Evolutionary conservation across 2,797 vertebrate species (phyloP), one percentile per base, ranked within the genome.

Genomic region (Neosilurus hyrtlii): DNA sequence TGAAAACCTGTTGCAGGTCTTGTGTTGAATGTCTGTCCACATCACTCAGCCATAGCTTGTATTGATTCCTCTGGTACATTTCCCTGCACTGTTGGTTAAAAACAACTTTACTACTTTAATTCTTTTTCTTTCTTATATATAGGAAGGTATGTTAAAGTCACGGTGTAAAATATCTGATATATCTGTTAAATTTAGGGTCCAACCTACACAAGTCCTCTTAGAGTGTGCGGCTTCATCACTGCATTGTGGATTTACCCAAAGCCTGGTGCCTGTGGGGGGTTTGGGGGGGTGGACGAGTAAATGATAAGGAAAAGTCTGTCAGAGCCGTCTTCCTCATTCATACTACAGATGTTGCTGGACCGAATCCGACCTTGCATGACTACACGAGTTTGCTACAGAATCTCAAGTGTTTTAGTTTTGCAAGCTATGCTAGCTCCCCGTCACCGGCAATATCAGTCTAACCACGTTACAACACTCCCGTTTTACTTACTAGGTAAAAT

Each of bases 401-500:
- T 43, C 74, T 83, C 73, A 82, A 82, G 70, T 81, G 68, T 85
- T 85, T 79, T 83, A 80, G 73, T 80, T 79, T 78, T 65, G 83
- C 72, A 68, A 82, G 61, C 35, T 43, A 76, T 35, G 30, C 14
- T 75, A 14, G 54, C 59, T 76, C 73, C 73, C 56, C 51, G 11
- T 30, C 56, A 76, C 73, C 73, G 9, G 9, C 71, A 16, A 54
- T 37, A 56, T 14, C 11, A 76, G 22, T 76, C 30, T 9, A 84
- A 77, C 20, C 37, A 61, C 61, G 81, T 18, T 73, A 35, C 3
- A 86, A 81, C 43, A 75, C 70, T 78, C 59, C 37, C 43, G n/a
- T n/a, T 78, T 62, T 62, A 49, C 7, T 74, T 54, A 11, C 24
- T 71, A 77, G 10, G 80, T 68, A 81, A 83, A 81, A 73, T 62